A percentile compares a stretch with the other conserved stretches of the same genome.
Conservation (phyloP, 2,113 vertebrate species). For the Sander vitreus region DNA sequence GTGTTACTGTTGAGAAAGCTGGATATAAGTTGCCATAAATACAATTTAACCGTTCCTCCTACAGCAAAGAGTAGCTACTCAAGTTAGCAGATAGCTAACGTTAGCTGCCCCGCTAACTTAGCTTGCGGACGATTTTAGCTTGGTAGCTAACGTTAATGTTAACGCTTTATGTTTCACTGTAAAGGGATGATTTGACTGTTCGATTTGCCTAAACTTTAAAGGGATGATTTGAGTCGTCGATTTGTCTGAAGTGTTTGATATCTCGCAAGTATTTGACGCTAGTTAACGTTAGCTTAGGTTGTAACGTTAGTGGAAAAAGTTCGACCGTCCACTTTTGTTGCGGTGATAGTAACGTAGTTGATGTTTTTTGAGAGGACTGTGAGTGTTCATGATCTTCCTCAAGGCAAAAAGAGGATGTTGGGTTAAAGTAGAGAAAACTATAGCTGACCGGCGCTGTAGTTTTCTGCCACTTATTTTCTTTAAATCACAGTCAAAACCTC, state of each 20-base stretch:
- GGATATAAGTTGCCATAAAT: background rate
- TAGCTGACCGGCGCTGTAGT: background rate
- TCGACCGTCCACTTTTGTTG: slow-evolving; percentile 10
- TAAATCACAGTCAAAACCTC: background rate
- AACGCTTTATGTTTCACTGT: background rate
- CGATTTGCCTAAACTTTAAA: background rate
- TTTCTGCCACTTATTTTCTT: background rate
- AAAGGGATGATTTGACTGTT: background rate
- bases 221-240: background rate
- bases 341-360: background rate
- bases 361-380: background rate
- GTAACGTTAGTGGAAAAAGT: background rate
- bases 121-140: slow-evolving; percentile 31
- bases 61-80: background rate
- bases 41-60: background rate
- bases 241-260: background rate
- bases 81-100: slow-evolving; percentile 64
- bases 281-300: background rate
- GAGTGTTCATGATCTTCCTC: background rate
- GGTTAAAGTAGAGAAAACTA: background rate
- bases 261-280: rapidly evolving
- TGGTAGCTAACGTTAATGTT: background rate
- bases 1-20: background rate
- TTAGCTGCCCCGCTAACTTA: slow-evolving; percentile 47
- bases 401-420: background rate